Percentiles rank a stretch among this genome's conserved stretches.
These are phyloP conservation scores for Neogale vison DNA, from an alignment of 2,113 vertebrate genomes.

Conservation along the genomic window DNA sequence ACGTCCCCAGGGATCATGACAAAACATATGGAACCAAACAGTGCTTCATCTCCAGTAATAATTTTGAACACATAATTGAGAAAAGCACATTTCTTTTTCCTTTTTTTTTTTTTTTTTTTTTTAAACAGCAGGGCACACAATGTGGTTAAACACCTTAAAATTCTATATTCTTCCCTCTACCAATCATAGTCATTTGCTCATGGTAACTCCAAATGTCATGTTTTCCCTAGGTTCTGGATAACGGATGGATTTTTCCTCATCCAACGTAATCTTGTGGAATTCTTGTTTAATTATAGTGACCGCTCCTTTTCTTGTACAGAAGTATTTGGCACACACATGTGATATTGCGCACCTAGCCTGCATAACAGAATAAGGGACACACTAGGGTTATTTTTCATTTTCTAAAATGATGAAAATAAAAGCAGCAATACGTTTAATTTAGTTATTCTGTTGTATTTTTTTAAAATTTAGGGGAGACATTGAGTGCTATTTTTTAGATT, in stretches of 20 bases:
- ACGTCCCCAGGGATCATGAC: background rate
- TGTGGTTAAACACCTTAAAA: background rate
- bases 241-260: background rate
- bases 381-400: background rate
- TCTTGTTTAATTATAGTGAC: background rate
- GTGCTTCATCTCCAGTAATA: background rate
- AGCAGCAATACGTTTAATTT: fast-evolving
- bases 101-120: background rate
- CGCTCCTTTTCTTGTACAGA: background rate
- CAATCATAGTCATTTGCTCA: background rate
- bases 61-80: background rate
- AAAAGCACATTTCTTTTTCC: background rate
- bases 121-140: no score
- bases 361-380: background rate
- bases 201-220: background rate
- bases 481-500: background rate
- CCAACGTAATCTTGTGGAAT: background rate
- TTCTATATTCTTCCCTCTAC: background rate
- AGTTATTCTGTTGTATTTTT: background rate
- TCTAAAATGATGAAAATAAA: background rate
- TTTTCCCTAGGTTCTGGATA: background rate
- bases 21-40: background rate
- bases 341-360: background rate
- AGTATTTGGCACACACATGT: background rate
- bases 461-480: background rate